A percentile compares a stretch with the other conserved stretches of the same genome.
phyloP scores from a whole-genome alignment of 2,888 invertebrate genomes.

The Spisula solida region DNA sequence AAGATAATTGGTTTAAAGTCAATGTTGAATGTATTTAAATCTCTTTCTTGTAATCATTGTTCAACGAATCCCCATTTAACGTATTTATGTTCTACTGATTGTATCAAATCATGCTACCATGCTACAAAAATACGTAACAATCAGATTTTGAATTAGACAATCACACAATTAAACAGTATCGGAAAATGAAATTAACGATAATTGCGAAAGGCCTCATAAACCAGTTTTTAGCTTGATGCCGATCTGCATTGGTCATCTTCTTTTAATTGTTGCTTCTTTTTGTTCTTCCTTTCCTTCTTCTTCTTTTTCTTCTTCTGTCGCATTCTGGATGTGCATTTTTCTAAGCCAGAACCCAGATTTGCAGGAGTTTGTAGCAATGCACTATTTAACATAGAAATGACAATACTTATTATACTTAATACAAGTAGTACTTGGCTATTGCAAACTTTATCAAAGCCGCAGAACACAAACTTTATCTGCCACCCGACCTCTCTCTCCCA shows the following conservation, averaged over 20 bases:
- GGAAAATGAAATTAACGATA: not conserved
- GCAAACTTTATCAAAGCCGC: no score
- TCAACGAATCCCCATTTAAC: not conserved
- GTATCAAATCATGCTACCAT: not conserved
- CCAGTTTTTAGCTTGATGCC: not conserved
- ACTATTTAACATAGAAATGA: no score
- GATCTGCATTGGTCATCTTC: not conserved
- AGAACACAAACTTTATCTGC: no score
- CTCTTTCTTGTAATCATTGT: not conserved
- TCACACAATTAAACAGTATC: not conserved
- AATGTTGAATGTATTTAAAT: not conserved
- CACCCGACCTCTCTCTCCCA: no score
- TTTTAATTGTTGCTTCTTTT: not conserved
- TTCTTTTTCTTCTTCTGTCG: no score
- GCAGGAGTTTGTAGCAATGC: no score
- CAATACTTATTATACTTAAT: no score
- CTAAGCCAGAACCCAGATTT: no score
- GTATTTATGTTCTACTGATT: not conserved
- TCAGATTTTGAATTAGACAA: not conserved
- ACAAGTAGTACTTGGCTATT: no score
- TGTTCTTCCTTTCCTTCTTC: no score
- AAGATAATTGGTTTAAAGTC: not conserved
- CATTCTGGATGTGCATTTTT: no score
- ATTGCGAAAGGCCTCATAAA: not conserved
- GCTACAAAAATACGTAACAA: not conserved